Evolutionary conservation across 2,113 vertebrate genomes (phyloP).

Genomic region (Caranx ignobilis): DNA sequence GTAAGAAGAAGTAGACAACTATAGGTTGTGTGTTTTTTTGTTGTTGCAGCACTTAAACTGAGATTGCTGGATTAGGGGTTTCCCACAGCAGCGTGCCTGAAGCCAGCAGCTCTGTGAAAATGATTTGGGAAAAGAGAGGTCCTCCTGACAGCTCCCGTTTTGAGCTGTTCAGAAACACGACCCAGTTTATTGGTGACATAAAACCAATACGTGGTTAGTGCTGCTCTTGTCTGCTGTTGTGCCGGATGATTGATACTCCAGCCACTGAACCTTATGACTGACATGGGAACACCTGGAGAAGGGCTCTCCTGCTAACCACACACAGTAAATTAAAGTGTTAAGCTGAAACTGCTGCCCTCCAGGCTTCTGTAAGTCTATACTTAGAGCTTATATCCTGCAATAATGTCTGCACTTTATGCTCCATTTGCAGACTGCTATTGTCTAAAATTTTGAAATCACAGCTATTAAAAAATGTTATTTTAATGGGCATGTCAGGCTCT

Average conservation of each 20-base stretch:
- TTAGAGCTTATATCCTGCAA: constrained; percentile 77
- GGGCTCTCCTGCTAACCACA: constrained; percentile 80
- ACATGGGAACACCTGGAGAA: constrained; percentile 84
- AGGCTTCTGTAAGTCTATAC: constrained; percentile 72
- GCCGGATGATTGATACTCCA: constrained; percentile 79
- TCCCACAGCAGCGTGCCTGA: constrained; percentile 45
- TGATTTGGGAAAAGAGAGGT: constrained; percentile 76
- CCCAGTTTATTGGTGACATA: constrained; percentile 79
- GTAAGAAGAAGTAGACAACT: background rate
- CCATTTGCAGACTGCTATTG: constrained; percentile 70
- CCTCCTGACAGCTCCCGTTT: constrained; percentile 74
- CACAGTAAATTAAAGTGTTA: constrained; percentile 81
- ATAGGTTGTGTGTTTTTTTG: background rate
- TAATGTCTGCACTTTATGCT: constrained; percentile 72
- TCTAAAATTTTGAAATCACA: constrained; percentile 70
- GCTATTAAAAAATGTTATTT: constrained; percentile 56
- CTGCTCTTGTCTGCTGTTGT: constrained; percentile 71
- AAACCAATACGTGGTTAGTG: constrained; percentile 77
- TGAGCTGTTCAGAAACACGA: constrained; percentile 73
- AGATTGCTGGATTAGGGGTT: constrained; percentile 52
- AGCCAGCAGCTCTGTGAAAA: constrained; percentile 78
- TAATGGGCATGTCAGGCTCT: constrained; percentile 28
- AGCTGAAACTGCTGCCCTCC: constrained; percentile 70
- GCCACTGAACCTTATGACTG: constrained; percentile 75
- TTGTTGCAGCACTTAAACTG: constrained; percentile 45